A percentile compares a stretch with the other conserved stretches of the same genome.
These are phyloP conservation scores for Masticophis lateralis DNA, from an alignment of 2,797 vertebrate species.

Conservation along the genomic window DNA sequence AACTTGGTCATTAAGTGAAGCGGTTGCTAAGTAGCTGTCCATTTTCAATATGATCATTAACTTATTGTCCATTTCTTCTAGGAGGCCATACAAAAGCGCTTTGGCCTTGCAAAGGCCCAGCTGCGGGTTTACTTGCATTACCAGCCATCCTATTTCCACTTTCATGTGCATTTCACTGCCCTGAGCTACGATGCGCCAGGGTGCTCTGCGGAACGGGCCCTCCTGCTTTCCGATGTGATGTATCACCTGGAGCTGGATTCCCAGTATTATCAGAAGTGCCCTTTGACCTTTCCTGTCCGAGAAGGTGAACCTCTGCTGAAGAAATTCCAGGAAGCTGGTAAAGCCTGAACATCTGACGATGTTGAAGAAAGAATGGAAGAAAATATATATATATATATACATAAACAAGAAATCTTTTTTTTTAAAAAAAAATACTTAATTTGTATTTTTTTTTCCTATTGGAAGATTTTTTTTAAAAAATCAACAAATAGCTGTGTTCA, in stretches of 20 bases:
- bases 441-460: constrained; percentile 36
- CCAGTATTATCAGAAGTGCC: constrained; percentile 75
- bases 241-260: constrained; percentile 82
- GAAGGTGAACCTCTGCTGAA: constrained; percentile 78
- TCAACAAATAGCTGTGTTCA: constrained; percentile 30
- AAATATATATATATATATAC: background rate
- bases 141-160: constrained; percentile 94
- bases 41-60: background rate
- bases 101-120: constrained; percentile 68
- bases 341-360: constrained; percentile 41
- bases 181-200: constrained; percentile 86
- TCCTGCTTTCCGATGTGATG: constrained; percentile 86
- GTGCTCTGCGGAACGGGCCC: constrained; percentile 83
- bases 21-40: background rate
- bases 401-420: background rate
- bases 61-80: constrained; percentile 44
- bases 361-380: background rate
- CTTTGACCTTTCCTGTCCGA: constrained; percentile 80
- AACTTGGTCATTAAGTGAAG: background rate
- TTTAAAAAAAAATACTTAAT: background rate
- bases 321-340: constrained; percentile 78
- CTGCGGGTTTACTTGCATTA: constrained; percentile 90
- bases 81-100: constrained; percentile 80
- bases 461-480: background rate
- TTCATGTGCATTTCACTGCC: constrained; percentile 90